Evolutionary conservation across 1,140 invertebrate species (phyloP), one percentile per base, ranked within the genome.

Genomic region (Saccostrea glomerata): DNA sequence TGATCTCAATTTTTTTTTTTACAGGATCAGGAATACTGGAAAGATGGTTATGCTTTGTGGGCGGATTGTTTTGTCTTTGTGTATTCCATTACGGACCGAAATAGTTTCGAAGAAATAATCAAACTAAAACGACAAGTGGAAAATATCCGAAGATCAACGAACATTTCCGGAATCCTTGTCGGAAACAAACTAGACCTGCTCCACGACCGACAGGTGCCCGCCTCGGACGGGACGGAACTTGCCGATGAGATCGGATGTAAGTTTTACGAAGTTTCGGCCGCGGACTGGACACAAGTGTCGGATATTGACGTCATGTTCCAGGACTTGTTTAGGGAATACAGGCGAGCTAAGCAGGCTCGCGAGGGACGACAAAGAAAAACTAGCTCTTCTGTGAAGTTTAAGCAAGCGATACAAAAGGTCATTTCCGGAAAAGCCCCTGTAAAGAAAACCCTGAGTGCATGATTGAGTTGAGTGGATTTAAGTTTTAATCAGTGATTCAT

Each of bases 101-200:
- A 96, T 82, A 98, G 97, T 25, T 98, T 98, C 94, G 95, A 96
- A 77, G 97, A 97, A 5, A 95, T 98, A 3, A 97, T 97, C 92
- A 97, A 97, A 92, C 96, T 97, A 73, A 97, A 97, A 89, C 97
- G 97, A 92, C 97, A 97, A 92, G 90, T 97, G 96, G 92, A 93
- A 93, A 97, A 97, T 91, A 94, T 97, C 36, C 95, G 96, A 91
- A 96, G 96, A 86, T 96, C 97, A 90, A 94, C 97, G 17, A 88
- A 87, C 73, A 73, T 92, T 40, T 87, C 90, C 92, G 96, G 98
- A 9, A 96, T 97, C 30, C 94, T 98, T 84, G 97, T 98, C 15
- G 98, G 97, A 23, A 98, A 98, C 93, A 98, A 99, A 95, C 97
- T 96, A 11, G 98, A 99, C 93, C 97, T 99, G 97, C 97, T 98